These are phyloP conservation scores for Aurelia coerulea DNA, from an alignment of 30 jellyfish, hydroid and myxozoan species.

Conservation along the genomic window DNA sequence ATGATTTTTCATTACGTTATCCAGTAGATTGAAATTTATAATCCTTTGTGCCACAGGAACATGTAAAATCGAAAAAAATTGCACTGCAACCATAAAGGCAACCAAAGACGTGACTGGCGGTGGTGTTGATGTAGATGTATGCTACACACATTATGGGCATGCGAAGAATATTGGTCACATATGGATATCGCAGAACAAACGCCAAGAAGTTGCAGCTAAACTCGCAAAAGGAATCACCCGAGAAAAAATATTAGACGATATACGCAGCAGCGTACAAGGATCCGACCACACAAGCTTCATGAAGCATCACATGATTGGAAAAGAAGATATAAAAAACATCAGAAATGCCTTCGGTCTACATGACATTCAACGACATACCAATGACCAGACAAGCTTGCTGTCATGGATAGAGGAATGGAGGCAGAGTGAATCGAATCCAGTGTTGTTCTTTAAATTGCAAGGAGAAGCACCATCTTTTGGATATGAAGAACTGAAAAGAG, in stretches of 20 bases:
- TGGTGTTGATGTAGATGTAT: not conserved
- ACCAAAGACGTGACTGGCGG: not conserved
- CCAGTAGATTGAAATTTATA: too few species aligned
- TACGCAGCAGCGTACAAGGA: not conserved
- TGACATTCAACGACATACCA: not conserved
- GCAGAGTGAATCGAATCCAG: not conserved
- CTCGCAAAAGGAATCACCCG: not conserved
- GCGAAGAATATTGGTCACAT: not conserved
- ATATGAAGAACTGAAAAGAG: not conserved
- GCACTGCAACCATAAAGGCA: not conserved
- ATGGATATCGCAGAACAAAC: not conserved
- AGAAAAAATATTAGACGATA: not conserved
- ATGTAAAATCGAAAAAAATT: not conserved
- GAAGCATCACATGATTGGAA: not conserved
- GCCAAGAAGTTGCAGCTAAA: not conserved
- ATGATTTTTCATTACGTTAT: not conserved
- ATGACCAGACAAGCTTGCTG: not conserved
- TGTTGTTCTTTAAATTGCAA: not conserved
- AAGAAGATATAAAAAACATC: not conserved
- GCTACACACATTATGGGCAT: slow-evolving; percentile 5
- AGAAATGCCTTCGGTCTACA: not conserved
- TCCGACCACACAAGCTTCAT: not conserved
- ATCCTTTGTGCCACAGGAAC: not conserved
- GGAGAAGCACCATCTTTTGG: not conserved
- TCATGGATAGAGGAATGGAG: not conserved